These are phyloP conservation scores for Myotis lucifugus DNA, from an alignment of 2,113 vertebrate genomes.

Conservation along the genomic window DNA sequence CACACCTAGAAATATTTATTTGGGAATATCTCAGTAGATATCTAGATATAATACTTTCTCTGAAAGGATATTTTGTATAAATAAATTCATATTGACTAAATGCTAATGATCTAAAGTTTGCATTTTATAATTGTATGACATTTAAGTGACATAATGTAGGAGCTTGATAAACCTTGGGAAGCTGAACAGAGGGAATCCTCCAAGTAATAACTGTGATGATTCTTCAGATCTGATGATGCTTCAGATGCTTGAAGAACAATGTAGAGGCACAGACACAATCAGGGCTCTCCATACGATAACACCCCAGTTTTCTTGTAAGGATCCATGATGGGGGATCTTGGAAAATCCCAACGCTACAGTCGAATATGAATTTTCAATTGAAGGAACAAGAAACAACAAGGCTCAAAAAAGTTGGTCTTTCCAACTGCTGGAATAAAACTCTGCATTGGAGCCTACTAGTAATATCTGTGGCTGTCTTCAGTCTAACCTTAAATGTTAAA, in stretches of 20 bases:
- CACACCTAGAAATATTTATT: conserved; percentile 73
- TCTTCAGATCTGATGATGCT: not conserved
- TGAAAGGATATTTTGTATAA: conserved; percentile 52
- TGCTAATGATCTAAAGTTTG: conserved; percentile 55
- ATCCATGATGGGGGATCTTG: not conserved
- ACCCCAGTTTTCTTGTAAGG: not conserved
- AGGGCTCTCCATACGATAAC: fast-evolving
- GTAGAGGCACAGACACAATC: not conserved
- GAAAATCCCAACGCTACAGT: not conserved
- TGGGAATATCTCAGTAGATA: conserved; percentile 68
- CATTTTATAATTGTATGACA: not conserved
- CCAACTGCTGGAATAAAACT: not conserved
- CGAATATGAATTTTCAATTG: not conserved
- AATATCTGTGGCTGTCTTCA: conserved; percentile 49
- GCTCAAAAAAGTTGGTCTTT: not conserved
- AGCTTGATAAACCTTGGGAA: conserved; percentile 42
- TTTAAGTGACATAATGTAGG: conserved; percentile 43
- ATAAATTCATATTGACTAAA: conserved; percentile 54
- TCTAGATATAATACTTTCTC: conserved; percentile 66
- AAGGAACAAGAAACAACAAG: conserved; percentile 7
- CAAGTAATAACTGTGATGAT: not conserved
- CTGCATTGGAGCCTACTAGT: not conserved
- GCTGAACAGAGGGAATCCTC: not conserved
- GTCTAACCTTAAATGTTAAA: conserved; percentile 63
- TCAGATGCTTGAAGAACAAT: not conserved